Evolutionary conservation across 2,888 invertebrate genomes (phyloP), one percentile per base, ranked within the genome.

Genomic region (Penaeus monodon): DNA sequence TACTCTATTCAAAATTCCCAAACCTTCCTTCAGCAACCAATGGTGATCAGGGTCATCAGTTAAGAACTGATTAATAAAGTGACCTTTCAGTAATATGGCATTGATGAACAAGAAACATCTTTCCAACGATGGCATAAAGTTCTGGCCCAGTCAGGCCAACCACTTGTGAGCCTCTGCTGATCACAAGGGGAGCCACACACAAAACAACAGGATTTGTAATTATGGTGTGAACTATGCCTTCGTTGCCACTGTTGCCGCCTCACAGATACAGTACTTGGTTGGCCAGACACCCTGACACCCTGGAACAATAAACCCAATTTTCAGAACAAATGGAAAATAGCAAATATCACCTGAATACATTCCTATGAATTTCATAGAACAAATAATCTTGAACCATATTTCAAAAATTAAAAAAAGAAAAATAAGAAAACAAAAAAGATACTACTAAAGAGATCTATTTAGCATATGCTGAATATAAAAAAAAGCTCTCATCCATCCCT

Each of bases 101-200:
- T 38, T n/a, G 85, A 29, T 6, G 64, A 64, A 33, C 24, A 44
- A 79, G 22, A 8, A n/a, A 64, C 49, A 80, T 49, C 33, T 38
- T 33, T 57, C 74, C 80, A 85, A 49, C 85, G 79, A 80, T 85
- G 85, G 29, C 85, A 85, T 20, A 85, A 29, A 73, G 49, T 27
- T 33, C 74, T 63, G 27, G 74, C 70, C 85, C 85, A 85, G 17
- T 24, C 29, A 44, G 73, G 64, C 22, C 64, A 49, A 7, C 80
- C 24, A 20, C 68, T 63, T 64, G 33, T 27, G 44, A 68, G 38
- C 38, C 44, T 38, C 33, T 70, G 63, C 24, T n/a, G 49, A 57
- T 77, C 57, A 77, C 49, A 68, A 20, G 27, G 29, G 70, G 38
- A 38, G 57, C 85, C 80, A 33, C 85, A 85, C 27, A 80, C 80